Percentiles rank a stretch among this genome's conserved stretches.
phyloP scores from a whole-genome alignment of 2,888 invertebrate species.

The Lordiphosa fenestrarum region DNA sequence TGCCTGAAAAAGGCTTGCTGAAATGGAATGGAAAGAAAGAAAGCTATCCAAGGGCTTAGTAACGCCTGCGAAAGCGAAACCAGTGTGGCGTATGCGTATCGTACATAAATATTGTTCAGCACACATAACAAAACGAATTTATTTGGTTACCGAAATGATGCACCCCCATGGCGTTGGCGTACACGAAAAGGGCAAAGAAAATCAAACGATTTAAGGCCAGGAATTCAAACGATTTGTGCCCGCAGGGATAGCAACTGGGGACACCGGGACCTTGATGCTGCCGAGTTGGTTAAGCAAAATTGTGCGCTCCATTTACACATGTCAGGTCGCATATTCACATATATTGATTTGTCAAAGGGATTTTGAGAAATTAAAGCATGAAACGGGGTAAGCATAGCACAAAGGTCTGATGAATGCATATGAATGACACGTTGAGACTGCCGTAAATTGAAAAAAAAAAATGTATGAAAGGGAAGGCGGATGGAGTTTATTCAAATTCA shows the following conservation, averaged over 20 bases:
- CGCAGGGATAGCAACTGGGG: not conserved
- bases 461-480: no score
- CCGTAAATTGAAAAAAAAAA: not conserved
- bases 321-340: slow-evolving; percentile 17
- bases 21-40: not conserved
- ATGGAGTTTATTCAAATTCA: no score
- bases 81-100: slow-evolving; percentile 53
- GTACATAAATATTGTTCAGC: slow-evolving; percentile 57
- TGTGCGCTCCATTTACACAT: slow-evolving; percentile 54
- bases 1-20: slow-evolving; percentile 27
- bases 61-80: slow-evolving; percentile 21
- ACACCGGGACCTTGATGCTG: slow-evolving; percentile 17
- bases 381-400: not conserved
- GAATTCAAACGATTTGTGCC: slow-evolving; percentile 65
- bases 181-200: slow-evolving; percentile 25
- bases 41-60: slow-evolving; percentile 13
- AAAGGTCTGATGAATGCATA: slow-evolving; percentile 27
- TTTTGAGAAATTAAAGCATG: slow-evolving; percentile 50
- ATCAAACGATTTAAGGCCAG: slow-evolving; percentile 65
- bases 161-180: slow-evolving; percentile 16
- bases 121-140: slow-evolving; percentile 61
- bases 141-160: slow-evolving; percentile 62
- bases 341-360: slow-evolving; percentile 68
- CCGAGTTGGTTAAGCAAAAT: slow-evolving; percentile 16
- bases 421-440: slow-evolving; percentile 22